These are phyloP conservation scores for Hemithea aestivaria DNA, from an alignment of 2,888 invertebrate genomes.

Conservation along the genomic window DNA sequence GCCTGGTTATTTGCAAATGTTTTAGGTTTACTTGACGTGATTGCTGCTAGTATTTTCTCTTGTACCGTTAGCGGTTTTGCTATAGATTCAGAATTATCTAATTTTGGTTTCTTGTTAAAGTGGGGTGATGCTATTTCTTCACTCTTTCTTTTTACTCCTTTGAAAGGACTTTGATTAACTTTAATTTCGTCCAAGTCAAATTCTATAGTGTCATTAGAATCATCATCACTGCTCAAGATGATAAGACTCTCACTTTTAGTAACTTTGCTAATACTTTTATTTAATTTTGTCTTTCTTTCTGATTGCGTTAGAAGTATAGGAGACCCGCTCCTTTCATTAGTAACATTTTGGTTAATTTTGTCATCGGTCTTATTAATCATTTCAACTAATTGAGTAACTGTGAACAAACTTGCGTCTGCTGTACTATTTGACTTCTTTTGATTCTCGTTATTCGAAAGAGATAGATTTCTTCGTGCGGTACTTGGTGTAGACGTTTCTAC, in stretches of 20 bases:
- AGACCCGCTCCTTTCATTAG: conserved; percentile 46
- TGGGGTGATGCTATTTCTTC: conserved; percentile 54
- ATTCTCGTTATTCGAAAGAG: conserved; percentile 26
- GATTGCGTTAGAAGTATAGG: conserved; percentile 63
- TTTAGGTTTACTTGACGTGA: conserved; percentile 43
- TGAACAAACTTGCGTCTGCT: conserved; percentile 56
- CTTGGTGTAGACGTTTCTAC: conserved; percentile 39
- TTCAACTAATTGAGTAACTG: conserved; percentile 68
- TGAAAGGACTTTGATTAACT: conserved; percentile 9
- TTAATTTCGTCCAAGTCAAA: conserved; percentile 35
- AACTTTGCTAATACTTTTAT: conserved; percentile 12
- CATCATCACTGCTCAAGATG: conserved; percentile 63
- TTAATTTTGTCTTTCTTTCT: conserved; percentile 39
- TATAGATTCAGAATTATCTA: conserved; percentile 26
- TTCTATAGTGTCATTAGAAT: conserved; percentile 46
- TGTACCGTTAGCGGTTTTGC: conserved; percentile 45
- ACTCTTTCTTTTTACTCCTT: conserved; percentile 38
- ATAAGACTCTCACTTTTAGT: conserved; percentile 46
- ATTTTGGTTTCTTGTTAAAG: conserved; percentile 59
- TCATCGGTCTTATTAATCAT: conserved; percentile 58
- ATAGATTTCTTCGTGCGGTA: conserved; percentile 38
- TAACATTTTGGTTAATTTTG: conserved; percentile 7
- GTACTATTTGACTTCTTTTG: conserved; percentile 26
- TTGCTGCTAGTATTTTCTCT: conserved; percentile 54
- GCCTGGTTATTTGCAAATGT: conserved; percentile 33